Evolutionary conservation across 1,140 invertebrate species (phyloP), one percentile per base, ranked within the genome.

Genomic region (Drosophila malerkotliana): DNA sequence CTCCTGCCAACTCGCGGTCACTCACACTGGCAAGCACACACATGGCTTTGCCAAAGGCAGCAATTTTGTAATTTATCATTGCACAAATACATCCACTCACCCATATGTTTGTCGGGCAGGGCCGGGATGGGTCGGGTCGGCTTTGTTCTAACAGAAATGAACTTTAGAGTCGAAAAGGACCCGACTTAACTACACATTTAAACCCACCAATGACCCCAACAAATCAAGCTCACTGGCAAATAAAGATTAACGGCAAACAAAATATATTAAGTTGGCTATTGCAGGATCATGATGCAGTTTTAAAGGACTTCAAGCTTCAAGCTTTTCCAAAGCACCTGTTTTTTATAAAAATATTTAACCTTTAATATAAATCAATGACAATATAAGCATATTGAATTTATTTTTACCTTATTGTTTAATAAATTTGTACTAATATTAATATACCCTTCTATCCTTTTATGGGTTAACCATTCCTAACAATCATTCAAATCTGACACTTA

Each of bases 61-160:
- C 79, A 72, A 79, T 88, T 87, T 88, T 83, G 84, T 88, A 87
- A 87, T 87, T 87, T 87, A 87, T 87, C 83, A 88, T 87, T 87
- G 75, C 83, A 83, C 71, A 87, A 77, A 83, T 61, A 88, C 51
- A 72, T 37, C 72, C 41, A 54, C 41, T 72, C 45, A 39, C 49
- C 39, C 45, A 63, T 54, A 78, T 12, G 41, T 59, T 64, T 72
- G 59, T 41, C 57, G 48, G 26, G 26, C 26, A 1, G 4, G 26
- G 5, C 6, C 4, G 26, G 26, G 39, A 10, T 14, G n/a, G 60
- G 64, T 66, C 41, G 6, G 60, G 69, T 66, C 48, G 52, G 57
- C 73, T 68, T 72, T 82, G 80, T 79, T 78, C 66, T 68, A 68
- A 66, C 52, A 7, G 39, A 87, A 85, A 85, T 87, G 83, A 88